Percentiles rank a stretch among this genome's conserved stretches.
Conservation (phyloP, 2,888 invertebrate genomes). For the Drosophila niveifrons region DNA sequence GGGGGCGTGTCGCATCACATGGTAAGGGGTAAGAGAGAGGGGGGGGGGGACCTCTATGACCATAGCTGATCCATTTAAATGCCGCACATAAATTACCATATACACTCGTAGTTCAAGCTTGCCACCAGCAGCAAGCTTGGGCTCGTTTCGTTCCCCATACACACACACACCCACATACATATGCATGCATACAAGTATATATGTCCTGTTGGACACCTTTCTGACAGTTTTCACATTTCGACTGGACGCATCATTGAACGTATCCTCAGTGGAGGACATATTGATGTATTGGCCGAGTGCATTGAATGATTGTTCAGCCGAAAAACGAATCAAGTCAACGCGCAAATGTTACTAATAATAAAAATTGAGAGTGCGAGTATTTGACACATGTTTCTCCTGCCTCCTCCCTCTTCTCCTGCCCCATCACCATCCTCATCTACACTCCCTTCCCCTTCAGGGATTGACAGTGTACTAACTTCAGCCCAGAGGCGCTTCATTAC, state of each 20-base stretch:
- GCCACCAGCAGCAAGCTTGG: constrained; percentile 8
- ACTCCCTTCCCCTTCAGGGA: not conserved
- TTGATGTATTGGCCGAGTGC: constrained; percentile 72
- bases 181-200: constrained; percentile 13
- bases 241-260: constrained; percentile 73
- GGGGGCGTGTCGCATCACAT: constrained; percentile 17
- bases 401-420: not conserved
- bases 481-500: constrained; percentile 64
- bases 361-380: not conserved
- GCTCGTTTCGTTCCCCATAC: not conserved
- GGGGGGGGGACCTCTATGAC: not conserved
- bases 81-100: constrained; percentile 78
- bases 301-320: constrained; percentile 64
- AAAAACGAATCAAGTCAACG: constrained; percentile 61
- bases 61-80: constrained; percentile 71
- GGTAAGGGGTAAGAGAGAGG: not conserved
- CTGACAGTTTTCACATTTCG: constrained; percentile 56
- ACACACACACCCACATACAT: not conserved
- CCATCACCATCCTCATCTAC: not conserved
- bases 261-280: constrained; percentile 64
- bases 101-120: constrained; percentile 8
- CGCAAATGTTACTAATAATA: constrained; percentile 67
- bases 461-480: constrained; percentile 19
- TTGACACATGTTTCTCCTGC: not conserved
- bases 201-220: constrained; percentile 53